These are phyloP conservation scores for Semaprochilodus insignis DNA, from an alignment of 2,797 vertebrate species.

Conservation along the genomic window DNA sequence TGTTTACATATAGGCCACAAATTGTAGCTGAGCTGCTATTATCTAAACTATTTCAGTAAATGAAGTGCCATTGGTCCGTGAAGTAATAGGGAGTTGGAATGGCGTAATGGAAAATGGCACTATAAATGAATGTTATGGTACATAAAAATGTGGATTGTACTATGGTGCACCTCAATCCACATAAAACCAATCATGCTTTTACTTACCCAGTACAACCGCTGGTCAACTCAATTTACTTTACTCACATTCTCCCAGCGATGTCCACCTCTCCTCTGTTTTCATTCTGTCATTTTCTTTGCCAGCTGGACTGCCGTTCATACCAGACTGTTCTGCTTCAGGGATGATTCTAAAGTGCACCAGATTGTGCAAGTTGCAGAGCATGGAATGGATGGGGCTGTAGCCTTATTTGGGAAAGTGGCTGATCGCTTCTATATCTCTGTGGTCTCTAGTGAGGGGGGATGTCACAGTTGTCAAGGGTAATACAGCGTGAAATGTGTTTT, in stretches of 20 bases:
- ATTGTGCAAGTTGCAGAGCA: not conserved
- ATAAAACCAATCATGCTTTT: not conserved
- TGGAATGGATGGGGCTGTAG: not conserved
- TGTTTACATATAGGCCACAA: not conserved
- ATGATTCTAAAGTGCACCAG: not conserved
- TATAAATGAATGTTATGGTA: not conserved
- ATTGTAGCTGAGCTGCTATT: not conserved
- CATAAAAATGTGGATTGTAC: too few relatives aligned
- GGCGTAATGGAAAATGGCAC: not conserved
- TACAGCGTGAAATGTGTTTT: conserved; percentile 77
- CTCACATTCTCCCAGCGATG: not conserved
- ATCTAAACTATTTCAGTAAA: not conserved
- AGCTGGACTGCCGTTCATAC: not conserved
- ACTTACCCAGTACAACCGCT: not conserved
- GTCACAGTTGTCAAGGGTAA: conserved; percentile 62
- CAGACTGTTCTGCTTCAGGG: not conserved
- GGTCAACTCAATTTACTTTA: not conserved
- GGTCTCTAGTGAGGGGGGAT: conserved; percentile 56
- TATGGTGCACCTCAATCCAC: not conserved
- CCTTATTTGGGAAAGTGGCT: conserved; percentile 38
- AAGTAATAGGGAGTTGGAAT: not conserved
- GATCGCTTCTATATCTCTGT: conserved; percentile 44
- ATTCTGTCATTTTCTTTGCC: not conserved
- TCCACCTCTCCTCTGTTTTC: not conserved
- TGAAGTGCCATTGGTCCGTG: not conserved